These are phyloP conservation scores for Sylvia borin DNA, from an alignment of 2,797 vertebrate species.

Conservation along the genomic window DNA sequence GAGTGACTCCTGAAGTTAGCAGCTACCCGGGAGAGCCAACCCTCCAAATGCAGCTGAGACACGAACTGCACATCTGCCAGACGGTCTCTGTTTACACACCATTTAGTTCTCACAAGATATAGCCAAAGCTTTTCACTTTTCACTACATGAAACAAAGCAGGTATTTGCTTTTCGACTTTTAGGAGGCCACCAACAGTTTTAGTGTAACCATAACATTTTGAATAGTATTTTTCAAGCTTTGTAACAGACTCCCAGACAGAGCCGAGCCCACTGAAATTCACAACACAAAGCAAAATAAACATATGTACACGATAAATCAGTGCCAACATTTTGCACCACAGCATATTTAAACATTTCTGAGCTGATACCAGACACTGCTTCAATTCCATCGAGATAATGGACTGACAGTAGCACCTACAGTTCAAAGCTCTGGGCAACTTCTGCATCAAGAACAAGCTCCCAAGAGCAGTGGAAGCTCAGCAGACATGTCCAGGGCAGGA, in stretches of 20 bases:
- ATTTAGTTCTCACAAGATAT: neutral
- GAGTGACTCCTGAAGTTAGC: neutral
- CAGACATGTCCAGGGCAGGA: accelerated
- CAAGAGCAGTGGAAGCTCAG: neutral
- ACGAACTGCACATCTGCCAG: neutral
- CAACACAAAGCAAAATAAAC: neutral
- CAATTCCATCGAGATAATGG: neutral
- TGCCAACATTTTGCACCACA: neutral
- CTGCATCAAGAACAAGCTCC: neutral
- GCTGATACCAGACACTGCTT: neutral
- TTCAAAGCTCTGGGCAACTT: neutral
- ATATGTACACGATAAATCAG: neutral
- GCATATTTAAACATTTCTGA: neutral
- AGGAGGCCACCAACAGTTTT: neutral
- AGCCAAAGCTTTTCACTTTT: neutral
- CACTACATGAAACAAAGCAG: accelerated
- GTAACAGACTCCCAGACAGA: neutral
- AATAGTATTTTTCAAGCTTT: neutral
- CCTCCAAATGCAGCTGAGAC: neutral
- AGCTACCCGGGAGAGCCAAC: neutral
- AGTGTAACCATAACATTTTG: neutral
- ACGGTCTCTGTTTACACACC: accelerated
- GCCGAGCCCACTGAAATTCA: neutral
- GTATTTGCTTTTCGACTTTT: neutral
- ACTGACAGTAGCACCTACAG: neutral